Conservation (phyloP, 2,113 vertebrate genomes). For the Archocentrus centrarchus region DNA sequence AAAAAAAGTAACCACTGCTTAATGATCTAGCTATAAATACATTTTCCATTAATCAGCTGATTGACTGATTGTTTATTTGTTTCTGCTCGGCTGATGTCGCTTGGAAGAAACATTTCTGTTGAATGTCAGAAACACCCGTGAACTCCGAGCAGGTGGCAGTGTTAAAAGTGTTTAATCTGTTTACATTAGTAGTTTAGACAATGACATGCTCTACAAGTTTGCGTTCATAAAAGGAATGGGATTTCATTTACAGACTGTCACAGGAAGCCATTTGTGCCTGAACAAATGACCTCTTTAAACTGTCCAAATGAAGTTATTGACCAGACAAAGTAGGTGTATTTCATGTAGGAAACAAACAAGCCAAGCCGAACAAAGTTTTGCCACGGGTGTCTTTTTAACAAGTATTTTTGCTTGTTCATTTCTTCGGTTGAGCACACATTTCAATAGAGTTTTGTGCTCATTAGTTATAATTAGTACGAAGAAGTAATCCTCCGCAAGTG, state of each 20-base stretch:
- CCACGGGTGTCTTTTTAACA: background rate
- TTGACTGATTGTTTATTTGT: background rate
- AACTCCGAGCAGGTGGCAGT: background rate
- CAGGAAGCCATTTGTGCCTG: background rate
- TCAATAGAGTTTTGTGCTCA: background rate
- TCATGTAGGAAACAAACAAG: conserved; percentile 3
- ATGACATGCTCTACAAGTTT: background rate
- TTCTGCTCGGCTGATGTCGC: background rate
- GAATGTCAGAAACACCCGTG: background rate
- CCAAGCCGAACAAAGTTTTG: background rate
- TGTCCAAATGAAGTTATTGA: background rate
- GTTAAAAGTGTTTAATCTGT: background rate
- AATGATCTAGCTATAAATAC: too few relatives aligned
- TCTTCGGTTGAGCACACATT: background rate
- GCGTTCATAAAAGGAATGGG: background rate
- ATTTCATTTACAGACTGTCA: conserved; percentile 2
- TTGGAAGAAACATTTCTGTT: background rate
- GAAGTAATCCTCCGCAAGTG: background rate
- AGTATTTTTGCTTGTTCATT: background rate
- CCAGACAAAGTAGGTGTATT: background rate
- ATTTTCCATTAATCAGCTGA: background rate
- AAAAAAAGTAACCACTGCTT: too few relatives aligned
- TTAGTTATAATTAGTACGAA: conserved; percentile 5
- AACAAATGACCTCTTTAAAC: background rate
- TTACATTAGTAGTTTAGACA: background rate